Percentiles rank a stretch among this genome's conserved stretches.
Evolutionary conservation across 2,888 invertebrate species (phyloP).

Genomic region (Scelioninae gen. 1): DNA sequence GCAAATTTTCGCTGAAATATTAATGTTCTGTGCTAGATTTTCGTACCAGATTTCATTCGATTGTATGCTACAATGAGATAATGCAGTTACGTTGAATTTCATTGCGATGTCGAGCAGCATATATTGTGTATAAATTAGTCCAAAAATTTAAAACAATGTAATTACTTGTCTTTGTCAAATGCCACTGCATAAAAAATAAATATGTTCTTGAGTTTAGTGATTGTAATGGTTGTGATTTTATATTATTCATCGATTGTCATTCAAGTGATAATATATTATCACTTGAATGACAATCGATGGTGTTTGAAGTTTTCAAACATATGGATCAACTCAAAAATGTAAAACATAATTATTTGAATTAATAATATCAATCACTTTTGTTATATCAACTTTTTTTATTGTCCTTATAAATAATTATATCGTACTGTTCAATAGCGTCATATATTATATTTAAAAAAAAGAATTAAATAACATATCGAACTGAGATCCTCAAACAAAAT

Average conservation of each 20-base stretch:
- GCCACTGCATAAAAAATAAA: constrained; percentile 11
- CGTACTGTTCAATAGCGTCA: too few species aligned
- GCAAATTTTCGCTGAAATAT: constrained; percentile 26
- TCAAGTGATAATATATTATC: too few species aligned
- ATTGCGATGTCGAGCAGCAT: neutral
- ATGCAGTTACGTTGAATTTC: constrained; percentile 17
- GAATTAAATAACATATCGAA: too few species aligned
- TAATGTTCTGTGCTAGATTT: constrained; percentile 4
- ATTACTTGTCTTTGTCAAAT: constrained; percentile 12
- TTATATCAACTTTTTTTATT: too few species aligned
- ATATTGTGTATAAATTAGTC: neutral
- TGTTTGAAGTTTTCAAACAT: neutral
- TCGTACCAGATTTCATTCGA: constrained; percentile 3
- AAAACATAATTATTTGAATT: too few species aligned
- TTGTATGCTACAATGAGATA: neutral
- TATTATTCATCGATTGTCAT: constrained; percentile 14
- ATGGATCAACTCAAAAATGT: neutral
- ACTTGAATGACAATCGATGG: constrained; percentile 13
- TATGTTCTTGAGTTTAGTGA: neutral
- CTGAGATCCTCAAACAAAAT: too few species aligned
- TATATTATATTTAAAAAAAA: too few species aligned
- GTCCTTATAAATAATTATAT: too few species aligned
- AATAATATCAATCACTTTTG: too few species aligned
- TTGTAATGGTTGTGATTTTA: constrained; percentile 21
- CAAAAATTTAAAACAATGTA: constrained; percentile 6